Percentiles rank a stretch among this genome's conserved stretches.
These are phyloP conservation scores for Oreochromis aureus DNA, from an alignment of 2,113 vertebrate genomes.

Conservation along the genomic window DNA sequence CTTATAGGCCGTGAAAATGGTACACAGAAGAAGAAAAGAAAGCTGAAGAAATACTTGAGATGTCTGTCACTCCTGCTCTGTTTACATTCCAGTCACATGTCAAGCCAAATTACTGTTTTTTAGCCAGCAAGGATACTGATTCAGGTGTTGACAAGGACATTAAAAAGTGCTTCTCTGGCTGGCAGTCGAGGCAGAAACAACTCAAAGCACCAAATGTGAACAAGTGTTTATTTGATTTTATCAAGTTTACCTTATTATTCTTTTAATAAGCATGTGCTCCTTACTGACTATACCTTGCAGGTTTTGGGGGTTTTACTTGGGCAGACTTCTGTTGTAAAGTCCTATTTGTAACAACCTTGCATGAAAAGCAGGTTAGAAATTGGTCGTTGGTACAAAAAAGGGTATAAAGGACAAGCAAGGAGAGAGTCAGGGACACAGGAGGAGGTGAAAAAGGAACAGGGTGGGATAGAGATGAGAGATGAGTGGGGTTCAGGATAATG, in stretches of 20 bases:
- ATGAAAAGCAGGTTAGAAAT: background rate
- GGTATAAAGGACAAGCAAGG: background rate
- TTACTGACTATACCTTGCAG: background rate
- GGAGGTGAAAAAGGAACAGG: background rate
- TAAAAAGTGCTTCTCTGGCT: background rate
- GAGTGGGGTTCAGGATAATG: constrained; percentile 38
- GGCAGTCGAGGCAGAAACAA: background rate
- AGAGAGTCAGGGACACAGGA: background rate
- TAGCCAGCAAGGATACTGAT: background rate
- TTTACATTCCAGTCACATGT: background rate
- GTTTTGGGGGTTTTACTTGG: background rate
- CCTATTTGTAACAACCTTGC: background rate
- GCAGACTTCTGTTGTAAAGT: background rate
- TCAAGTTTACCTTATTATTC: background rate
- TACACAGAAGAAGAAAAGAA: background rate
- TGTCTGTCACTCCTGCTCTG: background rate
- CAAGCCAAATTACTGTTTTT: background rate
- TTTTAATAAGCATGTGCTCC: background rate
- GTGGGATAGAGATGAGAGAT: background rate
- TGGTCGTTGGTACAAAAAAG: background rate
- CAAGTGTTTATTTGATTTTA: background rate
- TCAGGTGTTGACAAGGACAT: background rate
- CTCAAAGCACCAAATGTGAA: background rate
- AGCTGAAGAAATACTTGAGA: background rate
- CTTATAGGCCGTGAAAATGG: background rate